Percentiles rank a stretch among this genome's conserved stretches.
Evolutionary conservation across 2,797 vertebrate genomes (phyloP).

Genomic region (Diglossa cyanea): DNA sequence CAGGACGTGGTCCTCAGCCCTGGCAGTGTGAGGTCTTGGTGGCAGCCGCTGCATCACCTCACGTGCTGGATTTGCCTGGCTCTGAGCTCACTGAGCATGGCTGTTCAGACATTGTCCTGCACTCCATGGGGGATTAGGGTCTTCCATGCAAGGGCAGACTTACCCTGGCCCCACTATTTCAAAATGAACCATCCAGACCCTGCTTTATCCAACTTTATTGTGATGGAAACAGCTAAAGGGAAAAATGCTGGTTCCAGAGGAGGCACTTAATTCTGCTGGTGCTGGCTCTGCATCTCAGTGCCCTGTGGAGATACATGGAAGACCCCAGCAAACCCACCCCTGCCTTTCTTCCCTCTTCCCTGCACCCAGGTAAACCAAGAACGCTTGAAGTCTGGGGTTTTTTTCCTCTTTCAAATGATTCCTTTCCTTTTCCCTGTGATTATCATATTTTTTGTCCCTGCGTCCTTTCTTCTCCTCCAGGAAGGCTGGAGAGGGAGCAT

Average conservation of each 20-base stretch:
- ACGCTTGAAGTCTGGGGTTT: background rate
- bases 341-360: background rate
- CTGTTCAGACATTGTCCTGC: background rate
- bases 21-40: accelerated
- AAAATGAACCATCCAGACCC: background rate
- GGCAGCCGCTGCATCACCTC: background rate
- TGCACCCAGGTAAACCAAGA: background rate
- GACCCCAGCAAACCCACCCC: background rate
- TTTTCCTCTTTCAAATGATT: background rate
- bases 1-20: accelerated
- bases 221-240: background rate
- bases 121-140: background rate
- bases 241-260: background rate
- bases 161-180: background rate
- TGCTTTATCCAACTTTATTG: background rate
- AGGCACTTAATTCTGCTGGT: background rate
- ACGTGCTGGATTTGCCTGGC: background rate
- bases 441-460: accelerated
- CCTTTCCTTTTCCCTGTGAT: background rate
- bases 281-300: background rate
- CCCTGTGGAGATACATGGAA: background rate
- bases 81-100: accelerated
- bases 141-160: background rate
- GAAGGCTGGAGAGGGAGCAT: background rate
- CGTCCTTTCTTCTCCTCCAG: background rate